These are phyloP conservation scores for Lerista edwardsae DNA, from an alignment of 2,797 vertebrate species.

Conservation along the genomic window DNA sequence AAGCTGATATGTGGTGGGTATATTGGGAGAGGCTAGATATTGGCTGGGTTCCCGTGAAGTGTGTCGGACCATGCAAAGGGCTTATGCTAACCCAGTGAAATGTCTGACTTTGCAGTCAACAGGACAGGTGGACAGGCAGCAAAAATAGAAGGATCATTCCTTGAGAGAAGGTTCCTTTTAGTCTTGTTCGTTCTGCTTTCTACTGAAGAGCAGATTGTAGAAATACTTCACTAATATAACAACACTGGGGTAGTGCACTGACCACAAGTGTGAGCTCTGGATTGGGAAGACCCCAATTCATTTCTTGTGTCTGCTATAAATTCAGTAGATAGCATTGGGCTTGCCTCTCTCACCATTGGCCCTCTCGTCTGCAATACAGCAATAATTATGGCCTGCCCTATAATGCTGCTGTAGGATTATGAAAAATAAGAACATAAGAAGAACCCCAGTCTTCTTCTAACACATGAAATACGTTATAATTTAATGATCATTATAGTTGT, in stretches of 20 bases:
- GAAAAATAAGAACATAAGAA: too few relatives aligned
- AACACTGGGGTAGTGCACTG: not conserved
- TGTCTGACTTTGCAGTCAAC: too few relatives aligned
- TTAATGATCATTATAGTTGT: not conserved
- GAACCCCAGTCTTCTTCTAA: too few relatives aligned
- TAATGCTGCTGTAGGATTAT: not conserved
- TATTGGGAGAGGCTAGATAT: not conserved
- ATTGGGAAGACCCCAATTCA: not conserved
- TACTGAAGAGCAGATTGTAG: too few relatives aligned
- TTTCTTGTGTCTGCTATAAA: not conserved
- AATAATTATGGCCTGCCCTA: not conserved
- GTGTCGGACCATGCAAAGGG: not conserved
- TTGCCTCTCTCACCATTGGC: not conserved
- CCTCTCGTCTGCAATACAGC: not conserved
- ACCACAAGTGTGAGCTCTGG: not conserved
- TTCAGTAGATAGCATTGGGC: not conserved
- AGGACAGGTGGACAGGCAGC: too few relatives aligned
- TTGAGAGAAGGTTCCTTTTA: too few relatives aligned
- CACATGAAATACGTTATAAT: not conserved
- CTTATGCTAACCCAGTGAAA: too few relatives aligned
- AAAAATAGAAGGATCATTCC: too few relatives aligned
- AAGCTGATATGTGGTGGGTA: fast-evolving
- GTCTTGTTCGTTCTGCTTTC: too few relatives aligned
- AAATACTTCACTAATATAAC: not conserved
- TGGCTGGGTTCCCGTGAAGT: not conserved